Percentiles rank a stretch among this genome's conserved stretches.
These are phyloP conservation scores for Drosophila equinoxialis DNA, from an alignment of 1,140 invertebrate genomes.

Conservation along the genomic window DNA sequence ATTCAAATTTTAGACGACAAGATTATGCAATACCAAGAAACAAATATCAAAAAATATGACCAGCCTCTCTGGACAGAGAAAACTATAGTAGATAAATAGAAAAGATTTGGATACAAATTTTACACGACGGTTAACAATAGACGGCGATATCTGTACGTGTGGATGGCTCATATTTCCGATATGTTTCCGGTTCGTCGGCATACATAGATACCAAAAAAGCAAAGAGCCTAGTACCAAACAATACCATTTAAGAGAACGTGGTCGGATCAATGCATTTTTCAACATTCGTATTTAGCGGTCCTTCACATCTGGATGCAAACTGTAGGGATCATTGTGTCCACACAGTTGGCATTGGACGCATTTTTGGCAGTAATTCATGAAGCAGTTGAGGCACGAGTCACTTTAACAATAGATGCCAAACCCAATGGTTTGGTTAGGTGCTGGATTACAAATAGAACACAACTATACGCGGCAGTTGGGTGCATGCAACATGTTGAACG, in stretches of 20 bases:
- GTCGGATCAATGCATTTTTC: conserved; percentile 27
- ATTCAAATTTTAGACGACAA: no score
- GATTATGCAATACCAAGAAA: no score
- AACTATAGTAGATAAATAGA: no score
- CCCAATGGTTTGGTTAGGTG: conserved; percentile 41
- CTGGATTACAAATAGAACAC: conserved; percentile 57
- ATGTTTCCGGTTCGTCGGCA: neutral
- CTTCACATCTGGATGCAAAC: conserved; percentile 16
- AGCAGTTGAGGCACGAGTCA: conserved; percentile 47
- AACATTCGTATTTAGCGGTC: neutral
- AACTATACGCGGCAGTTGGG: no score
- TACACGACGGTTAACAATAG: no score
- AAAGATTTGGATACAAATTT: no score
- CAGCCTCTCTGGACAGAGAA: no score
- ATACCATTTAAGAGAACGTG: conserved; percentile 23
- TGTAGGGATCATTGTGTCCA: conserved; percentile 51
- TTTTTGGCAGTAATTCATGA: conserved; percentile 56
- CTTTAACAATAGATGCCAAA: conserved; percentile 38
- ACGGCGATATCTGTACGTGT: no score
- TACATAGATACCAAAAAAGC: no score
- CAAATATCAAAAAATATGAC: no score
- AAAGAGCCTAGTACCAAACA: no score
- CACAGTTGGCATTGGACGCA: conserved; percentile 44
- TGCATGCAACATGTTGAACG: neutral
- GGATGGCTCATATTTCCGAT: neutral